These are phyloP conservation scores for Galeopterus variegatus DNA, from an alignment of 2,113 vertebrate species.

Conservation along the genomic window DNA sequence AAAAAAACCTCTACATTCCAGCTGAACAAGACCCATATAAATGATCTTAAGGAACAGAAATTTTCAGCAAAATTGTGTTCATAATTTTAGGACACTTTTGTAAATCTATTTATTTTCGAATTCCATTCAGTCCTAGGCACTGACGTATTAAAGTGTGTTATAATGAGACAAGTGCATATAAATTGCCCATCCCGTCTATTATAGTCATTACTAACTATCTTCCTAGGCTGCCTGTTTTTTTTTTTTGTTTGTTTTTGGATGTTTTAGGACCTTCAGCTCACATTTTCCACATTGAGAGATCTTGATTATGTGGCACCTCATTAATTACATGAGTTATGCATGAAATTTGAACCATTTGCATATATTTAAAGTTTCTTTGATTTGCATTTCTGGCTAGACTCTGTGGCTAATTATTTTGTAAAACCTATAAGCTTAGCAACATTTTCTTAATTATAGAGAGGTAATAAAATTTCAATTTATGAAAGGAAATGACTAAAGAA, in stretches of 20 bases:
- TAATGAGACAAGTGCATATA: constrained; percentile 17
- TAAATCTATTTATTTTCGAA: constrained; percentile 23
- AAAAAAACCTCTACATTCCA: not conserved
- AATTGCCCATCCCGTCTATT: not conserved
- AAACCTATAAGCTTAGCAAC: not conserved
- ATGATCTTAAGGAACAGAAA: not conserved
- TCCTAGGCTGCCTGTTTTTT: not conserved
- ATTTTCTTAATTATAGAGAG: not conserved
- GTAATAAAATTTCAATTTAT: not conserved
- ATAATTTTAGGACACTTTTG: not conserved
- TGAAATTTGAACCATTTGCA: not conserved
- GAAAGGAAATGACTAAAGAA: not conserved
- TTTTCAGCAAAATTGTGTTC: not conserved
- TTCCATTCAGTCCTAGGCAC: not conserved
- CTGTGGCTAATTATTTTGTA: not conserved
- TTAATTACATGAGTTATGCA: not conserved
- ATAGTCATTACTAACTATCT: not conserved
- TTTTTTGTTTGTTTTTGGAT: not conserved
- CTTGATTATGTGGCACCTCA: not conserved
- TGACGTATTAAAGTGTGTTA: not conserved
- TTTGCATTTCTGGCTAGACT: not conserved
- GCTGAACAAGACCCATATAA: not conserved
- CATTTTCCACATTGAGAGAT: not conserved
- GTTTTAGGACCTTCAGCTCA: not conserved
- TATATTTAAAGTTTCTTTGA: not conserved